Evolutionary conservation across 2,113 vertebrate species (phyloP).

Genomic region (Balaenoptera acutorostrata): DNA sequence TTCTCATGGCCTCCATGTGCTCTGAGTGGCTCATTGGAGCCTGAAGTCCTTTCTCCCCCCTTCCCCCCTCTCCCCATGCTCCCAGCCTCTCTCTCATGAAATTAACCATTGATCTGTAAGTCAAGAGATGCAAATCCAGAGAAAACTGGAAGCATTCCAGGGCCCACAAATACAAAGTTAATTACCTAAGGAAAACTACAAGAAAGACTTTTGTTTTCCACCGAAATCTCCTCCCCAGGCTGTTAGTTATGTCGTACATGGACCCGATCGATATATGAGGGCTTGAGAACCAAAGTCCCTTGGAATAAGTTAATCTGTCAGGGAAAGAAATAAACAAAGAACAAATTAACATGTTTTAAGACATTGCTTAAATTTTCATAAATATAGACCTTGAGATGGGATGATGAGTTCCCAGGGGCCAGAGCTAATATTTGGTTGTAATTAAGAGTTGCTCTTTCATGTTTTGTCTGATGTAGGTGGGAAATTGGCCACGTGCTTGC

Average conservation of each 20-base stretch:
- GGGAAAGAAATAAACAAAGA: slow-evolving; percentile 87
- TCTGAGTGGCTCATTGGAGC: neutral
- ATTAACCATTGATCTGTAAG: slow-evolving; percentile 73
- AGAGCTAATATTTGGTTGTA: slow-evolving; percentile 85
- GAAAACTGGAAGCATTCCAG: slow-evolving; percentile 78
- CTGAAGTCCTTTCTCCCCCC: neutral
- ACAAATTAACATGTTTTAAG: slow-evolving; percentile 89
- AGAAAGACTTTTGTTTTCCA: slow-evolving; percentile 79
- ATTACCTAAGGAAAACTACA: slow-evolving; percentile 87
- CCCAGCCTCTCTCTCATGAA: slow-evolving; percentile 22
- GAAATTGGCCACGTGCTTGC: slow-evolving; percentile 75
- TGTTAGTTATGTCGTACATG: slow-evolving; percentile 81
- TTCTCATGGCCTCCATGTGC: neutral
- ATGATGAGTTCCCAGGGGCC: slow-evolving; percentile 87
- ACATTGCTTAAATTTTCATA: slow-evolving; percentile 89
- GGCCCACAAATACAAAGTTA: slow-evolving; percentile 80
- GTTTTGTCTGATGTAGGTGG: slow-evolving; percentile 83
- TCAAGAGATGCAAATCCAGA: slow-evolving; percentile 72
- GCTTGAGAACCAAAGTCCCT: slow-evolving; percentile 84
- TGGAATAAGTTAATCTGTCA: slow-evolving; percentile 86
- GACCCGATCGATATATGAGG: slow-evolving; percentile 82
- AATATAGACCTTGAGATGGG: slow-evolving; percentile 86
- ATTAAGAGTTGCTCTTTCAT: slow-evolving; percentile 86
- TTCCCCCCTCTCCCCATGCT: neutral
- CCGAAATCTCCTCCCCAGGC: slow-evolving; percentile 83